Conservation (phyloP, 1,140 invertebrate species). For the Uloborus diversus region DNA sequence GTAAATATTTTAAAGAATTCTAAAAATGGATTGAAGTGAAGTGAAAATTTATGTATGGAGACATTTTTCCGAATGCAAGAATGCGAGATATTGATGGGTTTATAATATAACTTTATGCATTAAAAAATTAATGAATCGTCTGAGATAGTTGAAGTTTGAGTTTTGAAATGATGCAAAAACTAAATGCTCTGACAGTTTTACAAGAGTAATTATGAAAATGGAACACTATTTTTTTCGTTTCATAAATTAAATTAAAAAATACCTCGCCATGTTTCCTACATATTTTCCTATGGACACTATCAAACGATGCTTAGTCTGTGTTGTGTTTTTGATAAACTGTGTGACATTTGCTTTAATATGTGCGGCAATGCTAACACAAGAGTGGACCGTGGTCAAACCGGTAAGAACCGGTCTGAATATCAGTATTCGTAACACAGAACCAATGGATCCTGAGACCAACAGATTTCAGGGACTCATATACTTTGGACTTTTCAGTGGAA, state of each 20-base stretch:
- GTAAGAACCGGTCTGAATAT: conserved; percentile 49
- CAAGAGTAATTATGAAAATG: not conserved
- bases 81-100: not conserved
- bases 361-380: conserved; percentile 33
- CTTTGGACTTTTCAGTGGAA: conserved; percentile 85
- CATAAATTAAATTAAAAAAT: not conserved
- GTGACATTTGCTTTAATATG: conserved; percentile 41
- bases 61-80: not conserved
- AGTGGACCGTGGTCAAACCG: conserved; percentile 47
- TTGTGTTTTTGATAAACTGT: conserved; percentile 30
- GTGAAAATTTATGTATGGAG: not conserved
- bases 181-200: not conserved
- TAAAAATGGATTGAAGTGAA: not conserved
- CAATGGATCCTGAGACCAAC: conserved; percentile 5
- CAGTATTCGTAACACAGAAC: conserved; percentile 13
- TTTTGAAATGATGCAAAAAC: not conserved
- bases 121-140: not conserved
- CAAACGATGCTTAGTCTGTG: conserved; percentile 35
- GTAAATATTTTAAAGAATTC: not conserved
- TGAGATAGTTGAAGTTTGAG: not conserved
- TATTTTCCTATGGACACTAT: conserved; percentile 52
- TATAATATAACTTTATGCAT: not conserved
- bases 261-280: conserved; percentile 29
- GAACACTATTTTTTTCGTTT: not conserved
- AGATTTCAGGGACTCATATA: conserved; percentile 78